phyloP scores from a whole-genome alignment of 1,140 invertebrate species.

The Philopotamus ludificatus region DNA sequence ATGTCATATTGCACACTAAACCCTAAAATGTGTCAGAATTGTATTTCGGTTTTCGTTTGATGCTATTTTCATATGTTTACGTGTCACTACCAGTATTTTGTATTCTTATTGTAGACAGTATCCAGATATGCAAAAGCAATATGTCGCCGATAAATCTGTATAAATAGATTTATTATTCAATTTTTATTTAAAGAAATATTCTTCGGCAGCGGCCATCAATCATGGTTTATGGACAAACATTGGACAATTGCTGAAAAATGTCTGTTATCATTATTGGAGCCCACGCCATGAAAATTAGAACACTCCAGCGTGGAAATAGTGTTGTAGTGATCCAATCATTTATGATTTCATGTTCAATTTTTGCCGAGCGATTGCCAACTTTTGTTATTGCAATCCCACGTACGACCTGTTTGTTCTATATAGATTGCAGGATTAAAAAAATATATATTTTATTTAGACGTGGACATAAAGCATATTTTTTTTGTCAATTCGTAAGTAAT shows the following conservation, averaged over 20 bases:
- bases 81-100: too few species aligned
- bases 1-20: too few species aligned
- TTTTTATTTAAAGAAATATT: constrained; percentile 1
- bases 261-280: background rate
- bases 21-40: too few species aligned
- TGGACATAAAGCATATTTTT: too few species aligned
- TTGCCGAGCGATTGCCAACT: background rate
- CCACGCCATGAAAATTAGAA: background rate
- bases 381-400: background rate
- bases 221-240: too few species aligned
- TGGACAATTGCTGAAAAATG: background rate
- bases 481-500: too few species aligned
- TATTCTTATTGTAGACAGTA: background rate
- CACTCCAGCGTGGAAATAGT: background rate
- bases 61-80: too few species aligned
- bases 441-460: too few species aligned
- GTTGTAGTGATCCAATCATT: background rate
- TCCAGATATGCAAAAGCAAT: too few species aligned
- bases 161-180: background rate
- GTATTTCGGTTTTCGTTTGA: too few species aligned
- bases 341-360: background rate
- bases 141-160: background rate
- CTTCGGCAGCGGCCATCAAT: background rate
- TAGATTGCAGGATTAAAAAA: too few species aligned
- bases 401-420: background rate